These are phyloP conservation scores for Cryptocephalus primarius DNA, from an alignment of 2,888 invertebrate species.

Conservation along the genomic window DNA sequence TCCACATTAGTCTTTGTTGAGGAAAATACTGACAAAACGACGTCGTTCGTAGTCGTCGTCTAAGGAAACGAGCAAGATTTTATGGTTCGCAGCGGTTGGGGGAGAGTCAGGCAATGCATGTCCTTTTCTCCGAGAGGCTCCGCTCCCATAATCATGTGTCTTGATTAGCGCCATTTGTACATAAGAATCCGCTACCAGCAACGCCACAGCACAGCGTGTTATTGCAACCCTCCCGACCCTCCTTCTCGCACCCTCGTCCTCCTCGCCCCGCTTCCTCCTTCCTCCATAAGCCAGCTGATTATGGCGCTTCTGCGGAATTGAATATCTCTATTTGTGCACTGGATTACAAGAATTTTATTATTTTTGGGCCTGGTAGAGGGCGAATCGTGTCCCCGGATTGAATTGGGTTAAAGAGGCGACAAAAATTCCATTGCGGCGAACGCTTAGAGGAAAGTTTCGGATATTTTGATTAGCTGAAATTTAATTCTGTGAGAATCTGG, in stretches of 20 bases:
- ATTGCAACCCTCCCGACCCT: conserved; percentile 20
- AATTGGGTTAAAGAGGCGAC: no score
- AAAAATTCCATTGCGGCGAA: no score
- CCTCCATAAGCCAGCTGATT: conserved; percentile 10
- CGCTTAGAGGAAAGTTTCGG: no score
- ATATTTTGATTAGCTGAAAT: no score
- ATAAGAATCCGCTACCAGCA: conserved; percentile 24
- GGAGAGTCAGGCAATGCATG: conserved; percentile 24
- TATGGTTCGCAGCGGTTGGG: conserved; percentile 22
- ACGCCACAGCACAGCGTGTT: conserved; percentile 19
- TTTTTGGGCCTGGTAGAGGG: conserved; percentile 4
- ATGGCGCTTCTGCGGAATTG: conserved; percentile 14
- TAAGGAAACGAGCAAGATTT: conserved; percentile 18
- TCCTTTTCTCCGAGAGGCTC: conserved; percentile 26
- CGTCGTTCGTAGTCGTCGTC: conserved; percentile 1
- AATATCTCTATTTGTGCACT: conserved; percentile 21
- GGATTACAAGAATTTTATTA: conserved; percentile 16
- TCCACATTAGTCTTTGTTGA: no score
- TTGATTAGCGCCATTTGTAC: conserved; percentile 40
- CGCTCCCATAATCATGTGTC: conserved; percentile 38
- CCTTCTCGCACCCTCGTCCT: conserved; percentile 11
- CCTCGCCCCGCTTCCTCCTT: conserved; percentile 6
- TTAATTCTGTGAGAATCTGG: no score
- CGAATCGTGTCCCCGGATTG: no score
- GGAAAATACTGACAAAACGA: no score